Evolutionary conservation across 2,113 vertebrate species (phyloP).

Genomic region (Psettodes erumei): DNA sequence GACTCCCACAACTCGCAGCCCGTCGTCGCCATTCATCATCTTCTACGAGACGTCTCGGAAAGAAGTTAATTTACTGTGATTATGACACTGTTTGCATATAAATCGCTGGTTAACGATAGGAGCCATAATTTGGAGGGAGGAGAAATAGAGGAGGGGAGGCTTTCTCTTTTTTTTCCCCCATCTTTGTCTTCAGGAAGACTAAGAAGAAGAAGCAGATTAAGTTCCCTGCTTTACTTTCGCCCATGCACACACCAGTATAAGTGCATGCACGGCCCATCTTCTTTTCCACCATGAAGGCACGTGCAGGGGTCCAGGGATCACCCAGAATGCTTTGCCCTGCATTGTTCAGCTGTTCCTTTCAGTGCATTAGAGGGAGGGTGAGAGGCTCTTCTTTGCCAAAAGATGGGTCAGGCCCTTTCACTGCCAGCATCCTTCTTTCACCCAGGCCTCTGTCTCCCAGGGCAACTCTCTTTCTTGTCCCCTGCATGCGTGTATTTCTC

Average conservation of each 20-base stretch:
- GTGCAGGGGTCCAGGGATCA: conserved; percentile 84
- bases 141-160: conserved; percentile 11
- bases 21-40: conserved; percentile 63
- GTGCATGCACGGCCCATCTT: conserved; percentile 45
- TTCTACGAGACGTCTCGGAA: conserved; percentile 39
- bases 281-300: conserved; percentile 71
- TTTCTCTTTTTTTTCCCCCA: neutral
- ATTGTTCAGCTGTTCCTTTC: conserved; percentile 80
- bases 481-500: conserved; percentile 59
- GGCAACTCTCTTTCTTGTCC: conserved; percentile 79
- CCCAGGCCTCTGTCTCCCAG: conserved; percentile 80
- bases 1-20: conserved; percentile 54
- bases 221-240: conserved; percentile 40
- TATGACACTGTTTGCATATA: conserved; percentile 68
- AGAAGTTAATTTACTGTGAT: conserved; percentile 66
- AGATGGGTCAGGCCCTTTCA: conserved; percentile 81
- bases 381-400: conserved; percentile 76
- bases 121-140: conserved; percentile 54
- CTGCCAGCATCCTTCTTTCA: conserved; percentile 82
- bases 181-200: conserved; percentile 23
- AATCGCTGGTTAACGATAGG: conserved; percentile 48
- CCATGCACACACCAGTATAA: conserved; percentile 40
- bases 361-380: conserved; percentile 72
- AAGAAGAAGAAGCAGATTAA: conserved; percentile 49
- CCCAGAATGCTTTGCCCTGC: conserved; percentile 81